These are phyloP conservation scores for Myopa tessellatipennis DNA, from an alignment of 2,888 invertebrate genomes.

Conservation along the genomic window DNA sequence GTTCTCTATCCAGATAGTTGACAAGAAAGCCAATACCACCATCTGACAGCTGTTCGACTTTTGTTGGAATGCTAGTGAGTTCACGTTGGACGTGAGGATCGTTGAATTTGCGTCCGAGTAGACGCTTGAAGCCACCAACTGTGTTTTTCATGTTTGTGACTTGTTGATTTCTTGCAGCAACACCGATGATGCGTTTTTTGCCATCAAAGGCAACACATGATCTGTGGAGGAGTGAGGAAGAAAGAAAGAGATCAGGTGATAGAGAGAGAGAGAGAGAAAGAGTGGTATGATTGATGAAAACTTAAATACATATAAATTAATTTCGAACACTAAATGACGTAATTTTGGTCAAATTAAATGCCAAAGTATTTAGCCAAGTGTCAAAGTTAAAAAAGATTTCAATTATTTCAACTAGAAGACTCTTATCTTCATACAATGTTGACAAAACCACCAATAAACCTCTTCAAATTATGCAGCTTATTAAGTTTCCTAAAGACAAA, in stretches of 20 bases:
- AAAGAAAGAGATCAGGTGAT: slow-evolving; percentile 24
- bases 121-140: slow-evolving; percentile 90
- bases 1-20: slow-evolving; percentile 87
- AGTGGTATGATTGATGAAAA: too few species aligned
- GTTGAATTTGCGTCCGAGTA: slow-evolving; percentile 89
- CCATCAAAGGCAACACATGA: slow-evolving; percentile 95
- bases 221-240: slow-evolving; percentile 71
- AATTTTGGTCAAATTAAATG: slow-evolving; percentile 14
- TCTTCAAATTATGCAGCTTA: too few species aligned
- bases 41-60: slow-evolving; percentile 79
- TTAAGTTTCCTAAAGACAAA: too few species aligned
- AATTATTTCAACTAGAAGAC: too few species aligned
- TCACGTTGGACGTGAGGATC: slow-evolving; percentile 92
- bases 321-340: slow-evolving; percentile 25
- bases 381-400: too few species aligned
- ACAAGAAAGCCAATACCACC: slow-evolving; percentile 90
- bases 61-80: slow-evolving; percentile 81
- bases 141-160: slow-evolving; percentile 98
- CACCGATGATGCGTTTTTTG: slow-evolving; percentile 92
- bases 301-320: slow-evolving; percentile 10
- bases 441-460: too few species aligned
- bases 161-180: slow-evolving; percentile 96
- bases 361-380: slow-evolving; percentile 5
- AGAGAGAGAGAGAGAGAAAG: slow-evolving; percentile 8
- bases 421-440: too few species aligned